phyloP scores from a whole-genome alignment of 2,797 vertebrate species.

The Myotis planiceps region DNA sequence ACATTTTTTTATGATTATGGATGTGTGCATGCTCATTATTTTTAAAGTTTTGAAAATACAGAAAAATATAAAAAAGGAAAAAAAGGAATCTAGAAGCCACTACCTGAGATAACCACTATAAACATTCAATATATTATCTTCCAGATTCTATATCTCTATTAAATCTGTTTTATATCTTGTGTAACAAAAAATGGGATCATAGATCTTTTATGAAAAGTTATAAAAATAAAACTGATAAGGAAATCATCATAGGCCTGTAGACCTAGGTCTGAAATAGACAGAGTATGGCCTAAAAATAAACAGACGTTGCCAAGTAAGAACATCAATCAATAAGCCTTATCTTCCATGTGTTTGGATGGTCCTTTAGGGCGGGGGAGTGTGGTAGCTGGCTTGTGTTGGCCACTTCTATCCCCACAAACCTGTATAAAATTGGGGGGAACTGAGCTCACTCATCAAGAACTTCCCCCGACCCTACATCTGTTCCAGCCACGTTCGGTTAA shows the following conservation, averaged over 20 bases:
- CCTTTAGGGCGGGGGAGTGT: neutral
- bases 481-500: neutral
- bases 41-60: constrained; percentile 36
- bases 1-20: constrained; percentile 1
- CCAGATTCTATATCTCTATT: neutral
- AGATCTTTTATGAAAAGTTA: constrained; percentile 34
- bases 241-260: neutral
- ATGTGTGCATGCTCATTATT: neutral
- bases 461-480: neutral
- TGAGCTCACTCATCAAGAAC: neutral
- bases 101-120: neutral
- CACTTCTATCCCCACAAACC: neutral
- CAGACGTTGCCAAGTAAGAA: neutral
- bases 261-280: neutral
- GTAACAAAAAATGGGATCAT: neutral
- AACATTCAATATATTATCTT: neutral
- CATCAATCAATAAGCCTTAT: neutral
- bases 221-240: neutral
- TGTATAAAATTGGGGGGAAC: neutral
- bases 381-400: neutral
- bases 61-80: neutral
- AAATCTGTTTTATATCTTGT: constrained; percentile 6
- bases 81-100: neutral
- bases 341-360: neutral
- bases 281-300: neutral